These are phyloP conservation scores for Stegana nigrithorax DNA, from an alignment of 2,888 invertebrate genomes.

Conservation along the genomic window DNA sequence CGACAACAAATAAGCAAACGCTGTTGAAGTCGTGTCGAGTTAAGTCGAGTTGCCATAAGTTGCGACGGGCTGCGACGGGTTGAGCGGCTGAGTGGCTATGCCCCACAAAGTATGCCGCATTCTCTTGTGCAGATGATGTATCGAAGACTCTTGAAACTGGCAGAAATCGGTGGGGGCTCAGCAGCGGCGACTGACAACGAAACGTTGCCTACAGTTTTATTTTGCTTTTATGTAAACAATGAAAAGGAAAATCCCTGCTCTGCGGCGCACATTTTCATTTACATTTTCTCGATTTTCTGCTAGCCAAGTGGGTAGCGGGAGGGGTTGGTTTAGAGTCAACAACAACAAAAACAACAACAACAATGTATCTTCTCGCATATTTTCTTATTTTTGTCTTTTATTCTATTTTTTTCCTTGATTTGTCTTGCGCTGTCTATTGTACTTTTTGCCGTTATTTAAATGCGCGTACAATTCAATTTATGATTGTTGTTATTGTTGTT, in stretches of 20 bases:
- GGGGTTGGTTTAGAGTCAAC: no score
- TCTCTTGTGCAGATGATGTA: no score
- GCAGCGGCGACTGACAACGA: background rate
- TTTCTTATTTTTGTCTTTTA: conserved; percentile 47
- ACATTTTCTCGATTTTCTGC: no score
- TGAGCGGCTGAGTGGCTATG: background rate
- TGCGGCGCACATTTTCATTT: conserved; percentile 25
- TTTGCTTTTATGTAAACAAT: conserved; percentile 17
- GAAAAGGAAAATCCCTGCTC: conserved; percentile 13
- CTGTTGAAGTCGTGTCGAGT: background rate
- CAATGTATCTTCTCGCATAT: conserved; percentile 39
- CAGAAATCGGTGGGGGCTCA: no score
- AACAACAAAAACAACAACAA: conserved; percentile 58
- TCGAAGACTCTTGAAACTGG: no score
- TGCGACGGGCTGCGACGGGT: no score
- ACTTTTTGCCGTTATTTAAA: conserved; percentile 12
- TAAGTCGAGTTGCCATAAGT: background rate
- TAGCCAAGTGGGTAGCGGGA: no score
- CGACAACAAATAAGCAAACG: background rate
- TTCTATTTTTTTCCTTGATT: conserved; percentile 26
- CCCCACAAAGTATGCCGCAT: background rate
- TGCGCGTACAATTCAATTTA: conserved; percentile 17
- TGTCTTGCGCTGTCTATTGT: no score
- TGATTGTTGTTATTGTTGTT: conserved; percentile 12
- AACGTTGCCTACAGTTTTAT: conserved; percentile 8